A percentile compares a stretch with the other conserved stretches of the same genome.
Conservation (phyloP, 2,888 invertebrate genomes). For the Sphecodes monilicornis region DNA sequence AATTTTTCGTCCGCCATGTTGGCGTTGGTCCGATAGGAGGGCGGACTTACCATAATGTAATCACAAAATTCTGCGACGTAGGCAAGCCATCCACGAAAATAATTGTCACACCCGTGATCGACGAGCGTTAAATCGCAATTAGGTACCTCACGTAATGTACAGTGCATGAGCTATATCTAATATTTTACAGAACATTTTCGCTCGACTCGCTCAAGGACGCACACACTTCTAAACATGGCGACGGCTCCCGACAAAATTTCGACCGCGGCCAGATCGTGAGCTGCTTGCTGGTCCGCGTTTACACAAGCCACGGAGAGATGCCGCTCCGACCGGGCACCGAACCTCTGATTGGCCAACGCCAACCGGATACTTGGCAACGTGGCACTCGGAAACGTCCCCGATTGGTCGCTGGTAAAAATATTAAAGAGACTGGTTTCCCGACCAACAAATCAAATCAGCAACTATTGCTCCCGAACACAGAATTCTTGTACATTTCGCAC, state of each 20-base stretch:
- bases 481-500: slow-evolving; percentile 28
- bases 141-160: slow-evolving; percentile 86
- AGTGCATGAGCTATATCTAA: slow-evolving; percentile 85
- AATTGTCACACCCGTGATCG: slow-evolving; percentile 84
- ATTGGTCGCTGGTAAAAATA: slow-evolving; percentile 72
- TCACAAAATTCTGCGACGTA: slow-evolving; percentile 88
- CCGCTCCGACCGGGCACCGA: slow-evolving; percentile 70
- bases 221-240: slow-evolving; percentile 86
- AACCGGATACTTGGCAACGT: slow-evolving; percentile 85
- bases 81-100: slow-evolving; percentile 86
- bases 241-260: slow-evolving; percentile 83
- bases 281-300: slow-evolving; percentile 70
- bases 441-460: slow-evolving; percentile 74
- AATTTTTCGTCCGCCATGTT: slow-evolving; percentile 85
- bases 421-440: slow-evolving; percentile 68
- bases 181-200: slow-evolving; percentile 85
- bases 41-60: slow-evolving; percentile 88
- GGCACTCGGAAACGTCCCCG: slow-evolving; percentile 80
- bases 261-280: slow-evolving; percentile 71
- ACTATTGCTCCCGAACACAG: slow-evolving; percentile 55
- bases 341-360: slow-evolving; percentile 64
- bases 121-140: slow-evolving; percentile 84
- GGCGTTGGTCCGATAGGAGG: slow-evolving; percentile 83
- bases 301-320: slow-evolving; percentile 63
- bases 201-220: slow-evolving; percentile 81